Percentiles rank a stretch among this genome's conserved stretches.
phyloP scores from a whole-genome alignment of 2,888 invertebrate species.

The Laspeyria flexula region DNA sequence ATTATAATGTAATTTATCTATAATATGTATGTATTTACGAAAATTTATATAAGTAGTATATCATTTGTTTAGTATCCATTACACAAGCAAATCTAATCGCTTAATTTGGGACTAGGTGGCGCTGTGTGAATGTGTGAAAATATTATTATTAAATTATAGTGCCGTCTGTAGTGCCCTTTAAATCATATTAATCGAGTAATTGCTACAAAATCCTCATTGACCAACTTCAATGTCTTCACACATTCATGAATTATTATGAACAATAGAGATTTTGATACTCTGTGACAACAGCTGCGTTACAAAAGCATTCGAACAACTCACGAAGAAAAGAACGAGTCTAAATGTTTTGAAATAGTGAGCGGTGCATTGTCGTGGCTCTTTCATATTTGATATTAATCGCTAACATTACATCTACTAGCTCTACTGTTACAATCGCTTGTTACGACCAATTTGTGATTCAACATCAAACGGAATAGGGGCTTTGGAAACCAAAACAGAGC shows the following conservation, averaged over 20 bases:
- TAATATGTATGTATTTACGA: no score
- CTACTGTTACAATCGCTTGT: conserved; percentile 27
- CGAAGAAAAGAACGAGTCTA: conserved; percentile 36
- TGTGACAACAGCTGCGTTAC: conserved; percentile 19
- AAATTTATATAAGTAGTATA: no score
- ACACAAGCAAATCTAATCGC: no score
- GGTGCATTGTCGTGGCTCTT: conserved; percentile 49
- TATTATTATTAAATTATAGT: no score
- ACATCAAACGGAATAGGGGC: conserved; percentile 26
- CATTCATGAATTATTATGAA: conserved; percentile 7
- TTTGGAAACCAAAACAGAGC: conserved; percentile 32
- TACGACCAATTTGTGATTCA: conserved; percentile 30
- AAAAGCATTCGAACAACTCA: conserved; percentile 29
- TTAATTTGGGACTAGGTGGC: no score
- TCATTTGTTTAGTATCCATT: no score
- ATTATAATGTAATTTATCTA: no score
- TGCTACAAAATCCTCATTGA: not conserved
- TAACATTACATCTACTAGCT: conserved; percentile 22
- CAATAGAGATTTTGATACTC: conserved; percentile 4
- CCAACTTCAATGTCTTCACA: conserved; percentile 10
- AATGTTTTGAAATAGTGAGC: conserved; percentile 58
- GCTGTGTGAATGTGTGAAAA: no score
- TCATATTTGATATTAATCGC: conserved; percentile 52
- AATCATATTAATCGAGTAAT: not conserved
- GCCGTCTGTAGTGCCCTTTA: no score